Base-by-base conservation (phyloP, 2,113 vertebrate genomes). In the Lepisosteus osseus region DNA sequence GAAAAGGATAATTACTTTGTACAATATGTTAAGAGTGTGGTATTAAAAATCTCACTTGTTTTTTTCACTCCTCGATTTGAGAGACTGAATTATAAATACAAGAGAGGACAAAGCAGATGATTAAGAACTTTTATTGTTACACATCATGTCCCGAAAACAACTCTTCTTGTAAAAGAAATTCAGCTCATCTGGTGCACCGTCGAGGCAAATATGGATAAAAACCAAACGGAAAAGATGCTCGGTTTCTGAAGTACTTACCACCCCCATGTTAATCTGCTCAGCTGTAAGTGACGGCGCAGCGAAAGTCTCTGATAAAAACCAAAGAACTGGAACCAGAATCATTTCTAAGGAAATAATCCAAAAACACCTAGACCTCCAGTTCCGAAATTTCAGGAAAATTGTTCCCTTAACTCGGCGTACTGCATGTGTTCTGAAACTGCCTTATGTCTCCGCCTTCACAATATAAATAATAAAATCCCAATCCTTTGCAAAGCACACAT, bases 211-310 rank as follows among this genome's bases (percentile, higher is more conserved):
- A 29, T 29, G 29, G 29, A 29, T 29, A 29, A 29, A 29, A 29
- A 29, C 29, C 29, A 29, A 29, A 29, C 29, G 2, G 29, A 29
- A 29, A 29, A 29, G 29, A 29, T 29, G 29, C 29, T 29, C 29
- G 29, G 17, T 45, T 51, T n/a, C 29, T 3, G 51, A 43, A 42
- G 17, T 70, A 92, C 92, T 93, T 84, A 91, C 92, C 80, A 87
- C 87, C 79, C 89, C 90, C 45, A 82, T 77, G 77, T 80, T 83
- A 67, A 90, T 81, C 72, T 93, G 88, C 62, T 87, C 87, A 2
- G 84, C 79, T 51, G 74, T 78, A 40, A 77, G 74, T 47, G 79
- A 76, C 44, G 83, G 54, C 54, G 86, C 77, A 73, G 79, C 63
- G 74, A 83, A 29, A 90, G 73, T 75, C 73, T 68, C 67, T 8